Base-by-base conservation (phyloP, 2,888 invertebrate species). In the Microchrysa polita region DNA sequence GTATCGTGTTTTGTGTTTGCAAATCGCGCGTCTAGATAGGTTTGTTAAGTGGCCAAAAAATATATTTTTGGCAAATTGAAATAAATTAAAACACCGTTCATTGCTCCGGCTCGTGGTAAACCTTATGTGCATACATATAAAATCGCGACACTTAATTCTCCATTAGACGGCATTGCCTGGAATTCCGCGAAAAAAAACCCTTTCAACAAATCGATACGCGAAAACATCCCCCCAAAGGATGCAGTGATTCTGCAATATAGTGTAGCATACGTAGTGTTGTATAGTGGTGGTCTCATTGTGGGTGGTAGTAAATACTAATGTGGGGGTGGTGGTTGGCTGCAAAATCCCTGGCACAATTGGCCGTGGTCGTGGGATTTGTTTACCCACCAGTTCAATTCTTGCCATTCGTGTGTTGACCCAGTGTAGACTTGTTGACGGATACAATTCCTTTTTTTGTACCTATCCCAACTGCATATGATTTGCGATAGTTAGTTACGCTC, bases 371-470 rank as follows among this genome's bases (percentile, higher is more conserved):
- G 42, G 5, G 48, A 48, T n/a, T 48, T n/a, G 48, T n/a, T n/a
- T 48, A 34, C 27, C 27, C 27, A 34, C 2, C n/a, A n/a, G n/a
- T n/a, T n/a, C n/a, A n/a, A n/a, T n/a, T n/a, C n/a, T n/a, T n/a
- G 48, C 48, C n/a, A n/a, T n/a, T n/a, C 48, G 48, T 48, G 14
- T 48, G 48, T 48, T 48, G 48, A 48, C 48, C 48, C 14, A 48
- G 14, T n/a, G n/a, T 48, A 48, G 42, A 65, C 22, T 1, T 65
- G 22, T 42, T 65, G 23, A 48, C 65, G 44, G 60, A 12, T 65
- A 48, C 14, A 22, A 22, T 65, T 48, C 44, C 34, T n/a, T n/a
- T n/a, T n/a, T n/a, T n/a, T n/a, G n/a, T 65, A 65, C 65, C 65
- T 65, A 65, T 65, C 65, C 34, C 65, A 65, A 65, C 34, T 18